phyloP scores from a whole-genome alignment of 2,797 vertebrate species.

The Oryzias sinensis region DNA sequence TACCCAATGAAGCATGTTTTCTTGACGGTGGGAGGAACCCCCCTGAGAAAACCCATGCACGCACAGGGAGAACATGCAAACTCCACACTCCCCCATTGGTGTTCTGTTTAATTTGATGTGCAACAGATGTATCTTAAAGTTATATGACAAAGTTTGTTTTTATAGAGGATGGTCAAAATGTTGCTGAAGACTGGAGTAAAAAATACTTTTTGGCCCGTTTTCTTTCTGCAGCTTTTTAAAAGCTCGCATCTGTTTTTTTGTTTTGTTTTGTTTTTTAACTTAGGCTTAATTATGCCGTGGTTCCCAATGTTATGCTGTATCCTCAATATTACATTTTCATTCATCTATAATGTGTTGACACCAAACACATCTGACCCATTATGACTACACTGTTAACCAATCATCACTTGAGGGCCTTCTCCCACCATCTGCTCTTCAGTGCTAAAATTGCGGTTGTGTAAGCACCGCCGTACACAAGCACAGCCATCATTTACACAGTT shows the following conservation, averaged over 20 bases:
- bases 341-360: conserved; percentile 6
- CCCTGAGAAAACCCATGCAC: too few species aligned
- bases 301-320: neutral
- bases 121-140: too few species aligned
- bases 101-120: too few species aligned
- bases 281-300: neutral
- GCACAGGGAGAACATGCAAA: too few species aligned
- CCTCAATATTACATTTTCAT: conserved; percentile 1
- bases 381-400: conserved; percentile 10
- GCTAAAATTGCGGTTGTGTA: neutral
- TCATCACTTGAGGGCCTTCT: conserved; percentile 9
- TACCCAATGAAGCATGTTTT: too few species aligned
- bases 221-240: conserved; percentile 3
- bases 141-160: too few species aligned
- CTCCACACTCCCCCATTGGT: too few species aligned
- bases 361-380: conserved; percentile 15
- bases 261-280: neutral
- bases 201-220: neutral
- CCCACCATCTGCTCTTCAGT: conserved; percentile 7
- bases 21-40: too few species aligned
- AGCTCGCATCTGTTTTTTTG: conserved; percentile 12
- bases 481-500: neutral
- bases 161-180: too few species aligned
- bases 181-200: too few species aligned
- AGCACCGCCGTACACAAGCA: neutral